Percentiles rank a stretch among this genome's conserved stretches.
Evolutionary conservation across 2,113 vertebrate genomes (phyloP).

Genomic region (Strigops habroptila): DNA sequence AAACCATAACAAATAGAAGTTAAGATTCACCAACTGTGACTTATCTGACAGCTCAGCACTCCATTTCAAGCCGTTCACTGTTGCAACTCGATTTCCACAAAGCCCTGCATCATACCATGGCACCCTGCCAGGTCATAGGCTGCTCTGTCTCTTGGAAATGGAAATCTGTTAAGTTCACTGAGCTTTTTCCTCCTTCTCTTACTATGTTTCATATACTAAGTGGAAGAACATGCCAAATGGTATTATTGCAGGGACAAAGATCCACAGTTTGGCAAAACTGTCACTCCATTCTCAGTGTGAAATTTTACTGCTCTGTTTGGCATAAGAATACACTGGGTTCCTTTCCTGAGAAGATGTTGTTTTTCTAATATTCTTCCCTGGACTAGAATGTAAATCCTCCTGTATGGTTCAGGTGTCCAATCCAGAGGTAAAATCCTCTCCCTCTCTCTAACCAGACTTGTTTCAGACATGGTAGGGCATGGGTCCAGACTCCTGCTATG

Average conservation of each 20-base stretch:
- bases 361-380: neutral
- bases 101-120: neutral
- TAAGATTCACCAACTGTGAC: constrained; percentile 30
- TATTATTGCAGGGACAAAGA: neutral
- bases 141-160: neutral
- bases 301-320: neutral
- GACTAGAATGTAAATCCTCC: neutral
- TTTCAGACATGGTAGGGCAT: neutral
- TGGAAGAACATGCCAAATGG: neutral
- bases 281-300: neutral
- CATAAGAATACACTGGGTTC: neutral
- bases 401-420: neutral
- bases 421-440: neutral
- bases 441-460: neutral
- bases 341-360: neutral
- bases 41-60: constrained; percentile 52
- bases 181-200: neutral
- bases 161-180: neutral
- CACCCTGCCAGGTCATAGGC: constrained; percentile 10
- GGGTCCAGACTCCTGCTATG: neutral
- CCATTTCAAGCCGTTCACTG: neutral
- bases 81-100: constrained; percentile 12
- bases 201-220: neutral
- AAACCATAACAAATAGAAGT: constrained; percentile 40
- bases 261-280: neutral